These are phyloP conservation scores for Ips typographus DNA, from an alignment of 1,140 invertebrate species.

Conservation along the genomic window DNA sequence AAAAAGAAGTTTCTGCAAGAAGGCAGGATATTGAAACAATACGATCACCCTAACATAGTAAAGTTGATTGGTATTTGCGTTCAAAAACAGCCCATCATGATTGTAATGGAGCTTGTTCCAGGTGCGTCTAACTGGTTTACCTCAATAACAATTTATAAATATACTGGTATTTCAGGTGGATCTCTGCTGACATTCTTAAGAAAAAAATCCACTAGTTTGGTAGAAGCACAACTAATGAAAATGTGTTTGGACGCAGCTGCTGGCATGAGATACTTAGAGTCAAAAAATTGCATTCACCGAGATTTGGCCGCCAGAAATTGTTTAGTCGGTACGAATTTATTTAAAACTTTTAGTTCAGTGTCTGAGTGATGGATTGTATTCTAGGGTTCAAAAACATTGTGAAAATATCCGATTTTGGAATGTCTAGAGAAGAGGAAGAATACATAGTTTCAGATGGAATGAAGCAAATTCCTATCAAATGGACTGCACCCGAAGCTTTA, in stretches of 20 bases:
- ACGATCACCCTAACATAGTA: constrained; percentile 95
- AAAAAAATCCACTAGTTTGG: constrained; percentile 70
- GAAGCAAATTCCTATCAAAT: constrained; percentile 98
- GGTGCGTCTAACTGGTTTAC: constrained; percentile 57
- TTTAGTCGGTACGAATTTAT: constrained; percentile 68
- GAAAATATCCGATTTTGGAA: constrained; percentile 97
- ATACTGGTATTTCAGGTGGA: constrained; percentile 65
- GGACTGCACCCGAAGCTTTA: constrained; percentile 95
- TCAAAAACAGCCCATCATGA: constrained; percentile 98
- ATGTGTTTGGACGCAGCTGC: constrained; percentile 94
- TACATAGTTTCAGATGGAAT: constrained; percentile 96
- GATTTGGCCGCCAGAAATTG: constrained; percentile 96
- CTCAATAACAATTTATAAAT: constrained; percentile 13
- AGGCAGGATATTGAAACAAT: constrained; percentile 93
- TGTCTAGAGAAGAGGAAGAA: constrained; percentile 96
- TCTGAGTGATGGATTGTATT: constrained; percentile 24
- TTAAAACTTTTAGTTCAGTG: too few species aligned
- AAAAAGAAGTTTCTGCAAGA: constrained; percentile 96
- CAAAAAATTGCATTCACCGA: constrained; percentile 94
- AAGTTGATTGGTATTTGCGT: constrained; percentile 97
- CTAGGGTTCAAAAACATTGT: constrained; percentile 78
- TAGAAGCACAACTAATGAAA: constrained; percentile 72
- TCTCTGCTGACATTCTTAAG: constrained; percentile 85
- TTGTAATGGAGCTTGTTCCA: constrained; percentile 96
- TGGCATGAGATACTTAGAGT: constrained; percentile 95